Base-by-base conservation (phyloP, 2,888 invertebrate genomes). In the Eupithecia pulchellata region DNA sequence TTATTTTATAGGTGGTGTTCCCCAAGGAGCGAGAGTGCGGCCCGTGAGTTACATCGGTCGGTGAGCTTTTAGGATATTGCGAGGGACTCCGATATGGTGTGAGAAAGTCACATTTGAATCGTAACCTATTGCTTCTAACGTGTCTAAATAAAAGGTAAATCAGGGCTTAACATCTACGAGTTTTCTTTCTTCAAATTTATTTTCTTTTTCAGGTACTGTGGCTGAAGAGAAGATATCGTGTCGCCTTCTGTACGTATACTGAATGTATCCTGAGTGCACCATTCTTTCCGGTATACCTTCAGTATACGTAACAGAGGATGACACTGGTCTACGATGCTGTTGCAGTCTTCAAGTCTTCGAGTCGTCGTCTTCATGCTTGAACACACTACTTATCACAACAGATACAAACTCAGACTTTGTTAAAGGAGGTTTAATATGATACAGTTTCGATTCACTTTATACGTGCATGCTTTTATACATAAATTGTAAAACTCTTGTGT, bases 271-370 rank as follows among this genome's bases (percentile, higher is more conserved):
- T 98, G 98, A 98, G 98, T 98, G 98, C 97, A 95, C 96, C 96
- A 94, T 92, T 94, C 96, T 97, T 97, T 98, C 98, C 98, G 98
- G 98, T 98, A 98, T 98, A 98, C 98, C 98, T 98, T 98, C 98
- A 98, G 98, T 98, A 98, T 98, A 98, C 98, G 98, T 98, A 98
- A 98, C 98, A 98, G 98, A 98, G 98, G 98, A 97, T 96, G 96
- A 96, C 97, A 98, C 98, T 95, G 91, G 89, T 91, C 96, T 91
- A 86, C 96, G 93, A 64, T 69, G 78, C 73, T 47, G 73, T 73
- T 78, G 65, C 32, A 71, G 17, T 77, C 77, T 83, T 82, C 77
- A 79, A 60, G 75, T 80, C 77, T 79, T 81, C 77, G 73, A 69
- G 65, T 79, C 75, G 75, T 77, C 77, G 64, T 79, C 74, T 75